Base-by-base conservation (phyloP, 37 sponge, comb jelly and placozoan genomes). In the Spongia lamella region DNA sequence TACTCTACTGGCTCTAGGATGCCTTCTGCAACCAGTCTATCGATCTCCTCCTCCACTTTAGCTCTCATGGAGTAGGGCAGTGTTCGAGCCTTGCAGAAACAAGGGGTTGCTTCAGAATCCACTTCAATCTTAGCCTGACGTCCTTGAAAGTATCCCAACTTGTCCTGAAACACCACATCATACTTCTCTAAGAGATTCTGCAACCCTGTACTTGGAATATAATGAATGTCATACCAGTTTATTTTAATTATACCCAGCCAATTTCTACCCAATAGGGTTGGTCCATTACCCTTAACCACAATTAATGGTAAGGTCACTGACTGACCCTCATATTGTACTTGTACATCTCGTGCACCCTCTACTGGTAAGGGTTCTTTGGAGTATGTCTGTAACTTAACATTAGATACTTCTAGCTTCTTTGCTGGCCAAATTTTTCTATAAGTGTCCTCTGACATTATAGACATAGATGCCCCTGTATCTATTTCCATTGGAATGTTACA, bases 281-380 rank as follows among this genome's bases (percentile, higher is more conserved):
- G 57, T 3, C 72, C 72, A 19, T 54, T 33, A 14, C 72, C 72
- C 72, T 54, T 71, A 13, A 71, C 32, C 3, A 71, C 35, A 2
- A 71, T 35, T 40, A 71, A 31, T 3, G 72, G 56, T 19, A 71
- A 19, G 3, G 3, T 16, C 51, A 35, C 72, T 30, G 30, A 3
- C 35, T 71, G 72, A 54, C 57, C 57, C 30, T 71, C 57, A 24
- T 71, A 71, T 13, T 29, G 2, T 30, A 71, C 72, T 20, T 71
- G 72, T 4, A 71, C 72, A 33, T 74, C 43, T 14, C 20, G 3
- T 7, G 43, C 36, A 16, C 75, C 75, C 7, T 59, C 47, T 20
- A 74, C 63, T 31, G 16, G 33, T 7, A 74, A 22, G 7, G 75
- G 75, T 60, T 74, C 75, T 29, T 57, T 58, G 33, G 75, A 58